Base-by-base conservation (phyloP, 2,888 invertebrate genomes). In the Torymus texanus region DNA sequence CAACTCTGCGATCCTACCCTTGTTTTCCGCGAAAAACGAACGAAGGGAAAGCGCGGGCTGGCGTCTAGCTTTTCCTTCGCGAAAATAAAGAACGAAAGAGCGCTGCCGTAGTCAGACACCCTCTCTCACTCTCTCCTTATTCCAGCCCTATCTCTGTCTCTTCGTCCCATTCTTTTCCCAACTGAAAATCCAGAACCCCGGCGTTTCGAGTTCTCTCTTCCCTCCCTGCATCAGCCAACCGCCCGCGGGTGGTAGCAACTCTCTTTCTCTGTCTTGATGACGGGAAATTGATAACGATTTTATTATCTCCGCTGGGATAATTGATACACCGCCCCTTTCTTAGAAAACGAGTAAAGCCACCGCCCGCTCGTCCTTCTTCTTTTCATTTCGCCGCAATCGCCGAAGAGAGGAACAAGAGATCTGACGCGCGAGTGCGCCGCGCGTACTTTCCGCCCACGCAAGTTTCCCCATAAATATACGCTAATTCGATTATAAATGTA, bases 401-500 rank as follows among this genome's bases (percentile, higher is more conserved):
- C 8, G 8, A 41, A 8, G 41, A 29, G 29, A 29, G 29, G 29
- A 41, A 8, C 41, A 41, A 41, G 41, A 41, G 41, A 41, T 8
- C 41, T 41, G 41, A 41, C 41, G 41, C 41, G 8, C 41, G 41
- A 41, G 41, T 41, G 41, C 41, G 29, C 29, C 4, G 29, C 29
- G 41, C 21, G 21, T n/a, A n/a, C 41, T 41, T 41, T 41, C 41
- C 41, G 55, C 50, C 29, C 65, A 10, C 10, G 59, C 55, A 81
- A 82, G 79, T 82, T 82, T 80, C 67, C 79, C 79, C 80, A 74
- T 80, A 82, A 83, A 82, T 83, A 83, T 79, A 78, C 79, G 82
- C 81, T 83, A 83, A 83, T 83, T 82, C 83, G 83, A 83, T 83
- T 83, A 83, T 83, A 81, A 83, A 83, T 82, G 82, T 81, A 78